phyloP scores from a whole-genome alignment of 1,140 invertebrate genomes.

The Heliconius himera region DNA sequence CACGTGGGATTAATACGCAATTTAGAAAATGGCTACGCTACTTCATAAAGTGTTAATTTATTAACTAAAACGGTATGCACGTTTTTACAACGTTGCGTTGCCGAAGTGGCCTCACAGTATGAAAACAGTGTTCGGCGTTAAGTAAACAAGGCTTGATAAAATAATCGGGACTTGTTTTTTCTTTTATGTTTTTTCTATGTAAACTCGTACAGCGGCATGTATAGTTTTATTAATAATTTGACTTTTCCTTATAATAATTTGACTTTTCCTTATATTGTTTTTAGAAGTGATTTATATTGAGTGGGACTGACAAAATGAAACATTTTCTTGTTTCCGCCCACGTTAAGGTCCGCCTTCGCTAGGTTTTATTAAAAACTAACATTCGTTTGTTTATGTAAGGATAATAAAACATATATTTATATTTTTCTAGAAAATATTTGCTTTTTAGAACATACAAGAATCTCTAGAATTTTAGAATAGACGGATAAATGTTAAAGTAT shows the following conservation, averaged over 20 bases:
- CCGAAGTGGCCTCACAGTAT: neutral
- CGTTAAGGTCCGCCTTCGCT: neutral
- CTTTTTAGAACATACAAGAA: neutral
- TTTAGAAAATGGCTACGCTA: slow-evolving; percentile 27
- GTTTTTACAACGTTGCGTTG: neutral
- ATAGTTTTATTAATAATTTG: neutral
- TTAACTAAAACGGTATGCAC: slow-evolving; percentile 14
- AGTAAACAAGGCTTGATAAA: neutral
- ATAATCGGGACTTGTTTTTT: neutral
- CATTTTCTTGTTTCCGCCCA: neutral
- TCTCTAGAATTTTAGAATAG: neutral
- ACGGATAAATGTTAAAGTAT: too few relatives aligned
- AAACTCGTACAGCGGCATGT: neutral
- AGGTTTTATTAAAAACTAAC: neutral
- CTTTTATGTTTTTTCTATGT: neutral
- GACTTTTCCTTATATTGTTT: neutral
- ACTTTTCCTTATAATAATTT: too few relatives aligned
- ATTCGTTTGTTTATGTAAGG: neutral
- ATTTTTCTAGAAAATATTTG: too few relatives aligned
- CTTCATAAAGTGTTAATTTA: slow-evolving; percentile 27
- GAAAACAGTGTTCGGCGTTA: neutral
- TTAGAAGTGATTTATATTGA: neutral
- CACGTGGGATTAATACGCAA: slow-evolving; percentile 28
- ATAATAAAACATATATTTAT: too few relatives aligned
- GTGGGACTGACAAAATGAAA: neutral